Percentiles rank a stretch among this genome's conserved stretches.
These are phyloP conservation scores for Apamea anceps DNA, from an alignment of 2,888 invertebrate genomes.

Conservation along the genomic window DNA sequence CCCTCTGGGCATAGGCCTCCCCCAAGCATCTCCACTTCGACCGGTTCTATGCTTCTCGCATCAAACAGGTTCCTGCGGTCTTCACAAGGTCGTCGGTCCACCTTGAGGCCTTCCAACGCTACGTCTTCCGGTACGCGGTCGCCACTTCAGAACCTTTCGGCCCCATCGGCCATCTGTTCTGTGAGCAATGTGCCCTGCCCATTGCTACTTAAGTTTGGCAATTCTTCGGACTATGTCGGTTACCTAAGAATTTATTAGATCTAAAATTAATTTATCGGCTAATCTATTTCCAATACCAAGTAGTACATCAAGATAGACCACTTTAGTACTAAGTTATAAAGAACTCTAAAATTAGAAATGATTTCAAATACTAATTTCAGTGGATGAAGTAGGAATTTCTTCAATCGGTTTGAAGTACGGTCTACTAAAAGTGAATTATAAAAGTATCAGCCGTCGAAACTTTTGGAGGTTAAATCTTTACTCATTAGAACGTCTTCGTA, in stretches of 20 bases:
- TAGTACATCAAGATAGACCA: neutral
- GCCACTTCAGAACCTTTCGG: too few species aligned
- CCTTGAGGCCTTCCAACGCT: too few species aligned
- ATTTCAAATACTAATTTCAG: neutral
- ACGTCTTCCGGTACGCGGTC: too few species aligned
- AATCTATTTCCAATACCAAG: neutral
- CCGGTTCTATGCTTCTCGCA: too few species aligned
- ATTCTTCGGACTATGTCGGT: too few species aligned
- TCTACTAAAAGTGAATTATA: slow-evolving; percentile 36
- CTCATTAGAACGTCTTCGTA: slow-evolving; percentile 20
- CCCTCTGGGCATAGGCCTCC: too few species aligned
- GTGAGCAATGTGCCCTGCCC: too few species aligned
- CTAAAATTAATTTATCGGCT: neutral
- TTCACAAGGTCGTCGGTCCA: too few species aligned
- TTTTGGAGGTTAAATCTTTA: slow-evolving; percentile 36
- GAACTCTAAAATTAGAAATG: neutral
- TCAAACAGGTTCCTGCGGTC: too few species aligned
- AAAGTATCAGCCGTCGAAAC: slow-evolving; percentile 22
- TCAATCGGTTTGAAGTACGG: slow-evolving; percentile 13
- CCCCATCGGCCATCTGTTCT: too few species aligned
- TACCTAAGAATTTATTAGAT: neutral
- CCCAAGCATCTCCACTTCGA: too few species aligned
- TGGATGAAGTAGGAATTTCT: slow-evolving; percentile 9
- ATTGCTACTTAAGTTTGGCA: too few species aligned
- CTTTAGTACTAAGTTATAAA: neutral